phyloP scores from a whole-genome alignment of 2,797 vertebrate species.

The Rallus crepitans region DNA sequence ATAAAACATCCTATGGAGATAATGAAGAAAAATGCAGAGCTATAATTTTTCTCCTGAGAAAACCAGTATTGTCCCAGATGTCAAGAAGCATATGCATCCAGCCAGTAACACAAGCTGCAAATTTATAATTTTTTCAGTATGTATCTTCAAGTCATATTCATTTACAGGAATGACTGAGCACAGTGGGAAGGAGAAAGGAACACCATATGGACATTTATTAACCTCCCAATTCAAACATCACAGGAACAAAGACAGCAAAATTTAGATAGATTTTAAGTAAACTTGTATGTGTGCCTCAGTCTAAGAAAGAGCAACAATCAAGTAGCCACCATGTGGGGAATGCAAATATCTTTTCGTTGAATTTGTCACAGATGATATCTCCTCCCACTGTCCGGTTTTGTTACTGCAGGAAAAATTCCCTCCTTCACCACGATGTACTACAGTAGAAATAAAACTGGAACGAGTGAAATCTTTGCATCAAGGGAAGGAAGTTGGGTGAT shows the following conservation, averaged over 20 bases:
- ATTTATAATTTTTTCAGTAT: not conserved
- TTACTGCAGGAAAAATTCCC: not conserved
- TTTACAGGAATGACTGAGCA: not conserved
- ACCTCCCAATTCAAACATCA: not conserved
- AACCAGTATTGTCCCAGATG: not conserved
- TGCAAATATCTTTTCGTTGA: not conserved
- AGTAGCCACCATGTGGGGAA: not conserved
- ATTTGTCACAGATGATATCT: not conserved
- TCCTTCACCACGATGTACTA: rapidly evolving
- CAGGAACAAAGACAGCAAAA: not conserved
- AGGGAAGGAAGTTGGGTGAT: not conserved
- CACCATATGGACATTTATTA: not conserved
- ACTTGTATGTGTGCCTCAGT: not conserved
- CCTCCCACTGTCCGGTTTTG: not conserved
- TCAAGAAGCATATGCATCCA: not conserved
- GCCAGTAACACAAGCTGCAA: not conserved
- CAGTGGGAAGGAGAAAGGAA: not conserved
- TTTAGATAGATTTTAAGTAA: not conserved
- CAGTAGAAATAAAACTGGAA: not conserved
- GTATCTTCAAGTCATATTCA: not conserved
- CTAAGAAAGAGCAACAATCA: not conserved
- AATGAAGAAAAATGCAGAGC: not conserved
- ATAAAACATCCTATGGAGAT: not conserved
- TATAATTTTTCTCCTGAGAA: not conserved
- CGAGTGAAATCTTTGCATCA: not conserved